These are phyloP conservation scores for Paramisgurnus dabryanus DNA, from an alignment of 2,113 vertebrate species.

Conservation along the genomic window DNA sequence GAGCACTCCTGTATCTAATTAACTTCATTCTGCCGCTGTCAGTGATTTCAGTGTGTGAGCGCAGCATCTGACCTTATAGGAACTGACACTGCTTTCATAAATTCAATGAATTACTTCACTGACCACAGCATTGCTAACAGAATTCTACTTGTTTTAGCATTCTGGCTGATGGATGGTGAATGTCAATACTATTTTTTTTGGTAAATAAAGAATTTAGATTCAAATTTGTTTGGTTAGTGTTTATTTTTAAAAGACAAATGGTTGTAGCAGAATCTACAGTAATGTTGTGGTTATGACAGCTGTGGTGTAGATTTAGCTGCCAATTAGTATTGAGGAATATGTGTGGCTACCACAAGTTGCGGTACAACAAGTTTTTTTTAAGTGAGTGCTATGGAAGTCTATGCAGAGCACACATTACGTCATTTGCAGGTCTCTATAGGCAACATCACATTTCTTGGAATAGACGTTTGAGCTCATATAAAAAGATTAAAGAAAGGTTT, in stretches of 20 bases:
- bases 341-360: background rate
- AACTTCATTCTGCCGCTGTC: slow-evolving; percentile 56
- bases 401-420: slow-evolving; percentile 19
- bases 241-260: background rate
- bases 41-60: slow-evolving; percentile 51
- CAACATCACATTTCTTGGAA: slow-evolving; percentile 57
- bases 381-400: slow-evolving; percentile 21
- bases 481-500: slow-evolving; percentile 61
- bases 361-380: slow-evolving; percentile 1
- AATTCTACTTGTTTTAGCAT: background rate
- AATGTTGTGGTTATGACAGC: background rate
- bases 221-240: background rate
- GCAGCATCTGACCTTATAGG: slow-evolving; percentile 41
- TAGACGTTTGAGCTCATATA: slow-evolving; percentile 59
- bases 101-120: slow-evolving; percentile 38
- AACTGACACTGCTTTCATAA: slow-evolving; percentile 51
- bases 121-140: slow-evolving; percentile 8
- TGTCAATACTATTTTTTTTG: background rate
- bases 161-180: background rate
- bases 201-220: background rate
- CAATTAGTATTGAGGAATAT: slow-evolving; percentile 28
- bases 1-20: slow-evolving; percentile 54
- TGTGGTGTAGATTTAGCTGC: slow-evolving; percentile 1
- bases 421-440: slow-evolving; percentile 22
- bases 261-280: background rate